Evolutionary conservation across 2,888 invertebrate species (phyloP).

Genomic region (Laspeyria flexula): DNA sequence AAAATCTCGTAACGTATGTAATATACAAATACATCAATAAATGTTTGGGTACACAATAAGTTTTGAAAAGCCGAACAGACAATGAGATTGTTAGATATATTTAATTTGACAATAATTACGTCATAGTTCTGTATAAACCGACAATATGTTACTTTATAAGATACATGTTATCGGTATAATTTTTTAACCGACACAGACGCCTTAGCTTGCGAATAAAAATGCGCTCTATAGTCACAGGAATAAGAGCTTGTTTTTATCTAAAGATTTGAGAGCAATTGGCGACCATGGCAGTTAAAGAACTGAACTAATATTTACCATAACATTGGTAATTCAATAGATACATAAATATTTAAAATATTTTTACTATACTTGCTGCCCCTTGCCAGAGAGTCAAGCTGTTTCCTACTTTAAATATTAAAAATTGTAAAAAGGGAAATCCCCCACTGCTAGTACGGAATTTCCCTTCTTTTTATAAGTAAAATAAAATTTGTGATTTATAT

Average conservation of each 20-base stretch:
- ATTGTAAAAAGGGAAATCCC: too few relatives aligned
- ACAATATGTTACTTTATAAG: slow-evolving; percentile 11
- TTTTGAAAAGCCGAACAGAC: slow-evolving; percentile 38
- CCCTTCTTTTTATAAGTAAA: too few relatives aligned
- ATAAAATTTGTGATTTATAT: neutral
- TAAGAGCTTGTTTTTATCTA: too few relatives aligned
- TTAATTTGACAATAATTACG: slow-evolving; percentile 26
- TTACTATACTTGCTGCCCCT: too few relatives aligned
- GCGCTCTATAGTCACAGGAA: too few relatives aligned
- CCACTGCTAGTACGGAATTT: too few relatives aligned
- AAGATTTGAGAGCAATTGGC: too few relatives aligned
- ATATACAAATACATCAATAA: slow-evolving; percentile 44
- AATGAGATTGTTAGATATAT: slow-evolving; percentile 46
- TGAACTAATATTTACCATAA: neutral
- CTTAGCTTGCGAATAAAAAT: too few relatives aligned
- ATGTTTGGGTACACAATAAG: slow-evolving; percentile 37
- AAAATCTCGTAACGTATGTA: slow-evolving; percentile 33
- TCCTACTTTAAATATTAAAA: too few relatives aligned
- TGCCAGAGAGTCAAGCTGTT: too few relatives aligned
- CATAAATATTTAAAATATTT: neutral
- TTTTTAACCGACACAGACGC: too few relatives aligned
- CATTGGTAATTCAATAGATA: slow-evolving; percentile 10
- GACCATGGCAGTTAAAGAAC: too few relatives aligned
- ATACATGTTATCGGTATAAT: slow-evolving; percentile 4
- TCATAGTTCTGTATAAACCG: slow-evolving; percentile 12